phyloP scores from a whole-genome alignment of 2,888 invertebrate species.

The Philereme transversata region DNA sequence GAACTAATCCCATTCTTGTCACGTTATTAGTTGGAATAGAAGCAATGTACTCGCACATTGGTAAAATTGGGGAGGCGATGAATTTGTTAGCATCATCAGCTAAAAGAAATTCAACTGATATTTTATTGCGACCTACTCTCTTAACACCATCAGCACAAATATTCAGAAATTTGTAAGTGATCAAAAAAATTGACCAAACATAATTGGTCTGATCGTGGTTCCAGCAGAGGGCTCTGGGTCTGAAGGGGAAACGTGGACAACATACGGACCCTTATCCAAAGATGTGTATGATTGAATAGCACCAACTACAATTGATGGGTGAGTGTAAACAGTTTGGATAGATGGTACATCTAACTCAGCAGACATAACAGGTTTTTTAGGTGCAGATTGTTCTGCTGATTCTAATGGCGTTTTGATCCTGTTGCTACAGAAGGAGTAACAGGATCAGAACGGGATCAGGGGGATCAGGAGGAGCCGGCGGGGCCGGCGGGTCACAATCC shows the following conservation, averaged over 20 bases:
- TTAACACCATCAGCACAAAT: no score
- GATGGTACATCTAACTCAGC: background rate
- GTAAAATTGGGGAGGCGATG: no score
- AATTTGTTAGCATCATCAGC: no score
- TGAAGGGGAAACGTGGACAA: background rate
- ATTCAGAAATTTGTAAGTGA: background rate
- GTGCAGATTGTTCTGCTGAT: background rate
- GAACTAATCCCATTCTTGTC: no score
- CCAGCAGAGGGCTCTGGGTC: background rate
- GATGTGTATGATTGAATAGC: background rate
- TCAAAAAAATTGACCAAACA: background rate
- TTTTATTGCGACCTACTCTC: no score
- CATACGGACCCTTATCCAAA: conserved; percentile 1
- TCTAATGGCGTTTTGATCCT: background rate
- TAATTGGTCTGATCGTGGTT: background rate
- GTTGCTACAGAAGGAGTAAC: background rate
- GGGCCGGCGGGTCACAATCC: no score
- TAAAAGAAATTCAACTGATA: no score
- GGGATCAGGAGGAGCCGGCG: background rate
- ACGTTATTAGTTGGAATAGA: no score
- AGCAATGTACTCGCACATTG: no score
- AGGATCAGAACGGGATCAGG: no score
- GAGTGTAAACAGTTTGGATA: background rate
- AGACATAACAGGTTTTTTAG: background rate
- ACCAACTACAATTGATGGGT: background rate